Conservation (phyloP, 2,113 vertebrate genomes). For the Myotis lucifugus region DNA sequence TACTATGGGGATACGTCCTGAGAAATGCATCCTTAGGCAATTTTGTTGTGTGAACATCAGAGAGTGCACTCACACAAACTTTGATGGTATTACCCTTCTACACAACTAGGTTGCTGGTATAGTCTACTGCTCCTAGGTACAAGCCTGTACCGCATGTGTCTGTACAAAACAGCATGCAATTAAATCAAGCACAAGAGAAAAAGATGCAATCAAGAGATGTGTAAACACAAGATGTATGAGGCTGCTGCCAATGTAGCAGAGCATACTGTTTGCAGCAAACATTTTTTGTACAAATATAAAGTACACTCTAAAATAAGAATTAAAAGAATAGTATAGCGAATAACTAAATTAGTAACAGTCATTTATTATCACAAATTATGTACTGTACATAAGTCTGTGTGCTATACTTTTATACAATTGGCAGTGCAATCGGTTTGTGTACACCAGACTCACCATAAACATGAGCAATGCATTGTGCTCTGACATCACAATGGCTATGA, state of each 20-base stretch:
- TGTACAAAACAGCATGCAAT: background rate
- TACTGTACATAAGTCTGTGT: background rate
- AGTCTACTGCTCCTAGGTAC: background rate
- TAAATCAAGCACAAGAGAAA: background rate
- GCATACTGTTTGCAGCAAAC: background rate
- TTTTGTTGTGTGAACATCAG: background rate
- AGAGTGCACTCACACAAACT: background rate
- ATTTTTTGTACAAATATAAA: background rate
- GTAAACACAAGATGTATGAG: background rate
- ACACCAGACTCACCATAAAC: background rate
- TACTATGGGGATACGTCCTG: background rate
- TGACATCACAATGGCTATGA: background rate
- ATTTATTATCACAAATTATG: too few relatives aligned
- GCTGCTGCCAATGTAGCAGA: background rate
- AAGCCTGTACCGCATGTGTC: background rate
- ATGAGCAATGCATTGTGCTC: too few relatives aligned
- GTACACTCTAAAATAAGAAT: background rate
- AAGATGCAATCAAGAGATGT: background rate
- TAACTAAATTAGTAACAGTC: background rate
- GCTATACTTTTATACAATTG: too few relatives aligned
- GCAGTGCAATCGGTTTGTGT: background rate
- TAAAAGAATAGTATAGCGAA: background rate
- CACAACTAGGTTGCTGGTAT: background rate
- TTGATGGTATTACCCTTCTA: background rate
- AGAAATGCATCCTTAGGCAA: background rate